phyloP scores from a whole-genome alignment of 2,797 vertebrate species.

The Scomberomorus guttatus region DNA sequence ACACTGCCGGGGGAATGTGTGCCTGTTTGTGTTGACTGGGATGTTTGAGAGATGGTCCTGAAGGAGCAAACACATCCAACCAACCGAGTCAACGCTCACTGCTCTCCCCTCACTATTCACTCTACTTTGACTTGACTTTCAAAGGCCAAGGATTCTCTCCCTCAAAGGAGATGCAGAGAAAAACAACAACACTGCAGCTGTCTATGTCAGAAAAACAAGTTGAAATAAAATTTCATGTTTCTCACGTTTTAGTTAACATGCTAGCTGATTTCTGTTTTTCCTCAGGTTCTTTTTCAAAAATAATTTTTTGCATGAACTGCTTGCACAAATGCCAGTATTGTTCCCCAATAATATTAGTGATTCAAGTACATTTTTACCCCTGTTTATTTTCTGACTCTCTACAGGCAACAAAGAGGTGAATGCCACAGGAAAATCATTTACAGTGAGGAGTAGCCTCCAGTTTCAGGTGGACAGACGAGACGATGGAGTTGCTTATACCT shows the following conservation, averaged over 20 bases:
- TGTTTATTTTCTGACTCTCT: constrained; percentile 46
- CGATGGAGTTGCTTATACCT: constrained; percentile 94
- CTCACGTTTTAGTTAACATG: constrained; percentile 33
- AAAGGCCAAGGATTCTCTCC: constrained; percentile 71
- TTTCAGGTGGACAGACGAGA: constrained; percentile 93
- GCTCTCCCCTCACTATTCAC: constrained; percentile 68
- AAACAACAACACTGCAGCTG: constrained; percentile 60
- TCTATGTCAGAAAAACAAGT: constrained; percentile 55
- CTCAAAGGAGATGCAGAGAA: constrained; percentile 68
- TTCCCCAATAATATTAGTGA: constrained; percentile 6
- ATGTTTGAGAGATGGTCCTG: constrained; percentile 78
- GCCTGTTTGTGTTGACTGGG: constrained; percentile 73
- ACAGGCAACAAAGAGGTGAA: constrained; percentile 93
- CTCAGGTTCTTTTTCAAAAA: constrained; percentile 14
- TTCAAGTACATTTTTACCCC: constrained; percentile 6
- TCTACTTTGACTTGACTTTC: constrained; percentile 77
- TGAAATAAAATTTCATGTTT: constrained; percentile 49
- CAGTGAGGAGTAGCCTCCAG: constrained; percentile 92
- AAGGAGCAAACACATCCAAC: constrained; percentile 80
- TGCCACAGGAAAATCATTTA: constrained; percentile 93
- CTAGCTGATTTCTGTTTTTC: constrained; percentile 31
- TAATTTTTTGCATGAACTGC: constrained; percentile 16
- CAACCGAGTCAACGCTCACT: constrained; percentile 74
- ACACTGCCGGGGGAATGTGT: constrained; percentile 43
- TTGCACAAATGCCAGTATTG: constrained; percentile 5